Base-by-base conservation (phyloP, 1,140 invertebrate genomes). In the Halesus radiatus region DNA sequence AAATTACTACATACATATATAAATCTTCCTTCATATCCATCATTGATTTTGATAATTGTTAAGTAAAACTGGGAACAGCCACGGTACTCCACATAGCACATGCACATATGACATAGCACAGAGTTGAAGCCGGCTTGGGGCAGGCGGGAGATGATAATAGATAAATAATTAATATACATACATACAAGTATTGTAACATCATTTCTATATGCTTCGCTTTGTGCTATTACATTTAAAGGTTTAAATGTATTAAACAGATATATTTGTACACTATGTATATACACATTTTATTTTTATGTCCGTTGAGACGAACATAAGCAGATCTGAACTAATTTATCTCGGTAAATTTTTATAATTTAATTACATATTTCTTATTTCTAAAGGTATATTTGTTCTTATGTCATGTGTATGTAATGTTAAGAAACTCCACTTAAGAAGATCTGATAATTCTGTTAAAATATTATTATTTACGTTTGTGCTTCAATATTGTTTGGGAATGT, bases 191-290 rank as follows among this genome's bases (percentile, higher is more conserved):
- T 1, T 26, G 54, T 15, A 13, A 53, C 10, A 16, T 72, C 15
- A 32, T 37, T 75, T 75, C 26, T 75, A 75, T 78, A 79, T 60
- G 66, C 52, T 73, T 79, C 22, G 77, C 77, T 79, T 79, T 73
- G 62, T 58, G 68, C 72, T 56, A 52, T 72, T 75, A 75, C 54
- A 60, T 75, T n/a, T 56, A 56, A 56, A 29, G 23, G 23, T 75
- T 75, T 58, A 75, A 75, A 75, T 78, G 60, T 78, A 81, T 73
- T 76, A 72, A 81, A 80, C 75, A 79, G 52, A 60, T 76, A 68
- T 72, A 77, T 78, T 83, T 83, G 81, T 83, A 83, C 81, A 83
- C 81, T 82, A 83, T 83, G 81, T 83, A 83, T 83, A 83, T 83
- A 83, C 66, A 81, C 60, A 77, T 73, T 60, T 50, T 70, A 56